Evolutionary conservation across 2,888 invertebrate species (phyloP).

Genomic region (Augiades crinisus): DNA sequence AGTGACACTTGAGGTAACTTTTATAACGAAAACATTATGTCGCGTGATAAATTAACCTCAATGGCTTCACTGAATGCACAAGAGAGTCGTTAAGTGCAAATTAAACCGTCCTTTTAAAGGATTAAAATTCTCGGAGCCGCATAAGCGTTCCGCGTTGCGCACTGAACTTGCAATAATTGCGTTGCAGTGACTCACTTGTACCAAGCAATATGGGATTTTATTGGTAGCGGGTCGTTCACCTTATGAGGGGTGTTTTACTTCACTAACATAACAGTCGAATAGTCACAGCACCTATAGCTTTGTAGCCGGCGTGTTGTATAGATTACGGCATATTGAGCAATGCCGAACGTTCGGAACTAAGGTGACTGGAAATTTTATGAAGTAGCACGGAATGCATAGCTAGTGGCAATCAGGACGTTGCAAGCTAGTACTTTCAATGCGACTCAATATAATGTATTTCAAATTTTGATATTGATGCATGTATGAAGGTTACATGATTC

Average conservation of each 20-base stretch:
- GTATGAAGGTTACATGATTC: too few relatives aligned
- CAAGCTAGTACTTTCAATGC: too few relatives aligned
- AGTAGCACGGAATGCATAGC: too few relatives aligned
- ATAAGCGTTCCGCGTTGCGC: conserved; percentile 31
- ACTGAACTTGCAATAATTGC: conserved; percentile 39
- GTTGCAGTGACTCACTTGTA: conserved; percentile 39
- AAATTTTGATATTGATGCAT: too few relatives aligned
- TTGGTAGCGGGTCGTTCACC: conserved; percentile 42
- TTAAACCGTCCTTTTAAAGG: conserved; percentile 20
- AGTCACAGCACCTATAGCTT: conserved; percentile 1
- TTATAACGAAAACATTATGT: conserved; percentile 6
- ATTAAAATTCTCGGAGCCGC: conserved; percentile 29
- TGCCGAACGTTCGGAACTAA: too few relatives aligned
- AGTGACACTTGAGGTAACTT: not conserved
- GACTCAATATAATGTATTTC: too few relatives aligned
- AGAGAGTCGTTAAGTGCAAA: conserved; percentile 18
- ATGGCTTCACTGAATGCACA: conserved; percentile 17
- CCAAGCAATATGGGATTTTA: conserved; percentile 36
- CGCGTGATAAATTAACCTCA: conserved; percentile 23
- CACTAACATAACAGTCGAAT: conserved; percentile 4
- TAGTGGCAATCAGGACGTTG: too few relatives aligned
- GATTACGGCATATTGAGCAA: not conserved
- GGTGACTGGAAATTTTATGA: too few relatives aligned
- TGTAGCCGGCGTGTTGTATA: not conserved
- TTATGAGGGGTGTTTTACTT: conserved; percentile 30